Evolutionary conservation across 2,888 invertebrate genomes (phyloP).

Genomic region (Acholoe squamosa): DNA sequence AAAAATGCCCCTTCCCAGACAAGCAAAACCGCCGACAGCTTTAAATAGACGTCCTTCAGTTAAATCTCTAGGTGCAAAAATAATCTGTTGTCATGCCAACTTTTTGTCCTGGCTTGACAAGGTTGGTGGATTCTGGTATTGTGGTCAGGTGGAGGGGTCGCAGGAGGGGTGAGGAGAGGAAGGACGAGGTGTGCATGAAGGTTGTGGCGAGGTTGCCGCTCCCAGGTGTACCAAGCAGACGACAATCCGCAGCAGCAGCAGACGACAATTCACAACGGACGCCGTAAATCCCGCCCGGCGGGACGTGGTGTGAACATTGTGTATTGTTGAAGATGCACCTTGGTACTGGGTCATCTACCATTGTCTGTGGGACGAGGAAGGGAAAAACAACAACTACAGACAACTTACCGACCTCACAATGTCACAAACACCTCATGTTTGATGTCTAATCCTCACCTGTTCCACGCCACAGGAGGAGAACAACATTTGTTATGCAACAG

Average conservation of each 20-base stretch:
- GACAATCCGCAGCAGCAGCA: background rate
- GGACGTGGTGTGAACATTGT: background rate
- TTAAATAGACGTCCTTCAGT: no score
- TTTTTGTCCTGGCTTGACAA: background rate
- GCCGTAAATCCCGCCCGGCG: background rate
- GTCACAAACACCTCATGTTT: background rate
- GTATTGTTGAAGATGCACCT: background rate
- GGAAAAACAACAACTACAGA: background rate
- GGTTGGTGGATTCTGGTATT: background rate
- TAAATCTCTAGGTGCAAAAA: background rate
- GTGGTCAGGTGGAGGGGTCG: background rate
- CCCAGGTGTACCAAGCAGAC: no score
- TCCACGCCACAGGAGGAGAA: background rate
- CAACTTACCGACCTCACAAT: background rate
- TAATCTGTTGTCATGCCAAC: background rate
- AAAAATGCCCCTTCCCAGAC: no score
- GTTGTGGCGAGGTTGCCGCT: no score
- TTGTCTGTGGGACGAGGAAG: slow-evolving; percentile 25
- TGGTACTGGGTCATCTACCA: background rate
- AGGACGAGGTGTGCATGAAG: no score
- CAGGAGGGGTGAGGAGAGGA: no score
- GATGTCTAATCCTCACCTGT: slow-evolving; percentile 23
- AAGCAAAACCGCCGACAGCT: no score
- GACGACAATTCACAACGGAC: background rate
- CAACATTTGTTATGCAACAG: background rate